Evolutionary conservation across 2,888 invertebrate species (phyloP).

Genomic region (Orthonevra nobilis): DNA sequence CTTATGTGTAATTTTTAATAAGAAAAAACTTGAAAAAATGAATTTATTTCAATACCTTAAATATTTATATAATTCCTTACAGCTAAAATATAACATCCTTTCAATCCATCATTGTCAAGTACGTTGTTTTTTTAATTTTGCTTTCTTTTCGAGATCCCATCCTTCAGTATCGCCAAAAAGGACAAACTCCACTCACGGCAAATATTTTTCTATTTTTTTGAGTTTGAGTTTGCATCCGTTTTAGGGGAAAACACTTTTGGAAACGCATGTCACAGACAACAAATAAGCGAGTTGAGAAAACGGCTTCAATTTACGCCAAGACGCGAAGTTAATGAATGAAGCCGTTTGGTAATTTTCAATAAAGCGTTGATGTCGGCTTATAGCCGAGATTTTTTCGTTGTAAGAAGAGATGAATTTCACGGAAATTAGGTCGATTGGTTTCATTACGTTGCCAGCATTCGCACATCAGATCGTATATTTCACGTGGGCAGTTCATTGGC

Average conservation of each 20-base stretch:
- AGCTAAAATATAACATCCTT: constrained; percentile 53
- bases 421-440: constrained; percentile 88
- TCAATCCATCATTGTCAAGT: constrained; percentile 67
- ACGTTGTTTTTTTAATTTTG: constrained; percentile 27
- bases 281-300: constrained; percentile 14
- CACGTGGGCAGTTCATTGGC: constrained; percentile 90
- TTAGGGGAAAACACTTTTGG: constrained; percentile 41
- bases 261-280: constrained; percentile 50
- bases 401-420: constrained; percentile 92
- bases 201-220: too few relatives aligned
- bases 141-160: not conserved
- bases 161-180: too few relatives aligned
- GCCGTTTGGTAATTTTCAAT: constrained; percentile 69
- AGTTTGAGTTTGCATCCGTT: too few relatives aligned
- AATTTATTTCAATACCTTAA: constrained; percentile 32
- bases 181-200: too few relatives aligned
- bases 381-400: constrained; percentile 87
- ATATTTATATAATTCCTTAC: constrained; percentile 46
- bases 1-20: constrained; percentile 24
- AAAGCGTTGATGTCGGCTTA: constrained; percentile 77
- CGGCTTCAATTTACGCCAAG: constrained; percentile 51
- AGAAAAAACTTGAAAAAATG: constrained; percentile 29
- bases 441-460: constrained; percentile 93
- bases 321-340: constrained; percentile 59
- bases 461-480: constrained; percentile 92